Evolutionary conservation across 2,797 vertebrate species (phyloP).

Genomic region (Acanthurus leucopareius): DNA sequence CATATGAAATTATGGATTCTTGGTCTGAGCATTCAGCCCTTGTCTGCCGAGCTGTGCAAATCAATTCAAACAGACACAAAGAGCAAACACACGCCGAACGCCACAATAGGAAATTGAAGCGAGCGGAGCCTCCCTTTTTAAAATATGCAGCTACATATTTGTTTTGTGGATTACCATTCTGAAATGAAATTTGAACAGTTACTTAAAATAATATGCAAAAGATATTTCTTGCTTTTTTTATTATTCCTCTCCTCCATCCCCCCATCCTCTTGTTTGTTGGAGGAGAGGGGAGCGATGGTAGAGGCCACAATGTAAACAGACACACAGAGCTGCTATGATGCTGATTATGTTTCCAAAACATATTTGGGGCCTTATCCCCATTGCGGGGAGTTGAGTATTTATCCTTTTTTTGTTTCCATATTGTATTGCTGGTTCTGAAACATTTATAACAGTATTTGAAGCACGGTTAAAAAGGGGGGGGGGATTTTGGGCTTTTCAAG

Average conservation of each 20-base stretch:
- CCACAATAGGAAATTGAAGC: slow-evolving; percentile 91
- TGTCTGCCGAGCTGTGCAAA: slow-evolving; percentile 93
- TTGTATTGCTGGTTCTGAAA: slow-evolving; percentile 67
- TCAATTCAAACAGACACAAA: slow-evolving; percentile 95
- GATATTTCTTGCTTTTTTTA: slow-evolving; percentile 85
- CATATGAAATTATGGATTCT: slow-evolving; percentile 94
- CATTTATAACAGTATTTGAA: slow-evolving; percentile 62
- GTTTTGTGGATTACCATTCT: slow-evolving; percentile 91
- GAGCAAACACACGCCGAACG: slow-evolving; percentile 88
- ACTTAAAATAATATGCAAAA: slow-evolving; percentile 92
- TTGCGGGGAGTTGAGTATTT: slow-evolving; percentile 85
- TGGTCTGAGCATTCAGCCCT: slow-evolving; percentile 92
- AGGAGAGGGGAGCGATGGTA: slow-evolving; percentile 78
- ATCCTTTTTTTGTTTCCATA: slow-evolving; percentile 69
- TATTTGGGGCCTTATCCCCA: slow-evolving; percentile 84
- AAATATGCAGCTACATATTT: slow-evolving; percentile 89
- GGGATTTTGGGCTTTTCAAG: slow-evolving; percentile 48
- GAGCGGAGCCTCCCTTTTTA: slow-evolving; percentile 84
- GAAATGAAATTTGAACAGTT: slow-evolving; percentile 92
- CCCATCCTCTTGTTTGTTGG: slow-evolving; percentile 82
- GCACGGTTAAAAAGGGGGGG: slow-evolving; percentile 18
- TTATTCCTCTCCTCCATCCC: slow-evolving; percentile 65
- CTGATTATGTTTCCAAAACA: slow-evolving; percentile 88
- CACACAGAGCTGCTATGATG: slow-evolving; percentile 80
- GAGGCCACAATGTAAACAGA: slow-evolving; percentile 85